Conservation (phyloP, 2,888 invertebrate species). For the Hermaeophaga mercurialis region DNA sequence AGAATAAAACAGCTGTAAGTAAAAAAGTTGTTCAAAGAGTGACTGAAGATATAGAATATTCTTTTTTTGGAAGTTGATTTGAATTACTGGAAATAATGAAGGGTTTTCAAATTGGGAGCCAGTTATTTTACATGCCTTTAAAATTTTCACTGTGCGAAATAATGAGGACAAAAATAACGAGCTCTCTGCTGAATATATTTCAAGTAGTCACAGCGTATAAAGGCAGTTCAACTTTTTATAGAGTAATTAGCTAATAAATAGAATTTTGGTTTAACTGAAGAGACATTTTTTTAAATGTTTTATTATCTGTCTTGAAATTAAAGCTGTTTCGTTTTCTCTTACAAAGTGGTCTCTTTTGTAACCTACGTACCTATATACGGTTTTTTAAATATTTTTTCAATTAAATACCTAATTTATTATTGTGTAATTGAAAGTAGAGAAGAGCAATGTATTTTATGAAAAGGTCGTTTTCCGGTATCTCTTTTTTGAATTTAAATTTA, state of each 20-base stretch:
- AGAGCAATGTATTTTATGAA: no score
- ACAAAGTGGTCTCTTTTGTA: not conserved
- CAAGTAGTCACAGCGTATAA: slow-evolving; percentile 16
- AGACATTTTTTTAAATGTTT: slow-evolving; percentile 24
- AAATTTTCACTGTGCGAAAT: slow-evolving; percentile 23
- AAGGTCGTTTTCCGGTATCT: no score
- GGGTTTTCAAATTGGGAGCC: slow-evolving; percentile 2
- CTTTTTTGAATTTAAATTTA: no score
- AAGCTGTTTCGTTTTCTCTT: slow-evolving; percentile 3
- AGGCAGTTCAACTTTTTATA: slow-evolving; percentile 25
- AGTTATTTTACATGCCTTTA: slow-evolving; percentile 6
- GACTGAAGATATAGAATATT: not conserved
- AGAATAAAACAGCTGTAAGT: not conserved
- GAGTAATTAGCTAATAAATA: slow-evolving; percentile 25
- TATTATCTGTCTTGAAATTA: slow-evolving; percentile 9
- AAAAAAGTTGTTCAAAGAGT: not conserved
- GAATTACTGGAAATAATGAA: not conserved
- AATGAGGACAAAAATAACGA: slow-evolving; percentile 26
- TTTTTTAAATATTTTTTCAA: no score
- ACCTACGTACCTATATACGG: no score
- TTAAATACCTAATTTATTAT: no score
- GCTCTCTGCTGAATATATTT: slow-evolving; percentile 21
- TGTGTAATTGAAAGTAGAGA: no score
- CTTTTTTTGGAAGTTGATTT: not conserved
- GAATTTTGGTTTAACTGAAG: slow-evolving; percentile 20